Evolutionary conservation across 1,140 invertebrate species (phyloP).

Genomic region (Drosophila truncata): DNA sequence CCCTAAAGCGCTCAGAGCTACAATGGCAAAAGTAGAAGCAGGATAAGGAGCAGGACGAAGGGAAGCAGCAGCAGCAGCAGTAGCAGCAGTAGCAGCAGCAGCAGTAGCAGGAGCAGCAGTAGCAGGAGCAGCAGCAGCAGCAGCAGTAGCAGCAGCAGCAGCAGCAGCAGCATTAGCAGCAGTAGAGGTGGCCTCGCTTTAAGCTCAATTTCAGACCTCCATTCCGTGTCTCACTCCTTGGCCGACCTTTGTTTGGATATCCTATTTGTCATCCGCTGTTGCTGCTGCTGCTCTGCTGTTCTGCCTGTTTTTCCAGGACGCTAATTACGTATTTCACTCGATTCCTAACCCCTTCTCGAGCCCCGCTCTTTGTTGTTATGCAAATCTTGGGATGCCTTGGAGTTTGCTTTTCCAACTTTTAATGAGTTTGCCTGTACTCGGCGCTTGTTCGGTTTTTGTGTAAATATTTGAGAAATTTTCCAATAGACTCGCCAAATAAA

Average conservation of each 20-base stretch:
- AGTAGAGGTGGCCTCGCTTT: conserved; percentile 10
- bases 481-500: conserved; percentile 56
- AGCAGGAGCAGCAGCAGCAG: conserved; percentile 9
- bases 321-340: conserved; percentile 44
- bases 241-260: not conserved
- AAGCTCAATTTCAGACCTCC: conserved; percentile 7
- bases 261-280: conserved; percentile 9
- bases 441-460: conserved; percentile 43
- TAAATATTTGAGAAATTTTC: conserved; percentile 67
- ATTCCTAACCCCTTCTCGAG: conserved; percentile 7
- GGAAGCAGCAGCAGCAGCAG: not conserved
- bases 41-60: not conserved
- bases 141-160: not conserved
- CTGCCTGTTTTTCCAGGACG: conserved; percentile 1
- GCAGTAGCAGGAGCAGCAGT: conserved; percentile 3
- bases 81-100: not conserved
- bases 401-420: conserved; percentile 45
- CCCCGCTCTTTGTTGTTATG: conserved; percentile 34
- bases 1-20: conserved; percentile 52
- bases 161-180: not conserved
- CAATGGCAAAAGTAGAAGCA: conserved; percentile 8
- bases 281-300: conserved; percentile 1
- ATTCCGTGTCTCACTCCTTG: not conserved
- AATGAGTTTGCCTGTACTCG: conserved; percentile 40
- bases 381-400: conserved; percentile 11